Base-by-base conservation (phyloP, 2,113 vertebrate genomes). In the Pungitius pungitius region DNA sequence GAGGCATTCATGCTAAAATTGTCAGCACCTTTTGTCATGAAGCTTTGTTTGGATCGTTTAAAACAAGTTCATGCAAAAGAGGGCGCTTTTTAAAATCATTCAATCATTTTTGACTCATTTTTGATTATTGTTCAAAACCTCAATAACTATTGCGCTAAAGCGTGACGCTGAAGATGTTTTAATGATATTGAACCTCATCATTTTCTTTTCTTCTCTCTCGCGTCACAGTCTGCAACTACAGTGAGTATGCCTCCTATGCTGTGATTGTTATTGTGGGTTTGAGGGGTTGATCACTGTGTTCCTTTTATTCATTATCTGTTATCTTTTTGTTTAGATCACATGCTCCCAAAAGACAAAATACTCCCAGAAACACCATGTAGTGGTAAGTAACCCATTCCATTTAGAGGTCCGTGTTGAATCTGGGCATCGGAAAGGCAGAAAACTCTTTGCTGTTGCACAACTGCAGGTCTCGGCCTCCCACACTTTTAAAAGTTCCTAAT, bases 351-450 rank as follows among this genome's bases (percentile, higher is more conserved):
- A n/a, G n/a, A n/a, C n/a, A n/a, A n/a, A n/a, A n/a, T n/a, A n/a
- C n/a, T n/a, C n/a, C n/a, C n/a, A 11, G 1, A 0, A 3, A 15
- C 0, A 10, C 0, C 11, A 12, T 0, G 2, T 1, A 0, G 0
- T 2, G 5, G 80, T 78, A 56, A 69, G 80, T 68, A 22, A 17
- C 54, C 15, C n/a, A 26, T 60, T 55, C 37, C 1, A 43, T 70
- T 12, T 8, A 24, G 9, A 43, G 13, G 37, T 27, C n/a, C 40
- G n/a, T 57, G 42, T 26, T 43, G 3, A 8, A 26, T 6, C 4
- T 24, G 2, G 18, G 6, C 39, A 8, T 18, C 17, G 57, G 18
- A 56, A 47, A 33, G 52, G 37, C 1, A 18, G 55, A 26, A 43
- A 22, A 7, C 0, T 13, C n/a, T 35, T 22, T 9, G 39, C 61